phyloP scores from a whole-genome alignment of 2,113 vertebrate genomes.

The Saguinus midas region DNA sequence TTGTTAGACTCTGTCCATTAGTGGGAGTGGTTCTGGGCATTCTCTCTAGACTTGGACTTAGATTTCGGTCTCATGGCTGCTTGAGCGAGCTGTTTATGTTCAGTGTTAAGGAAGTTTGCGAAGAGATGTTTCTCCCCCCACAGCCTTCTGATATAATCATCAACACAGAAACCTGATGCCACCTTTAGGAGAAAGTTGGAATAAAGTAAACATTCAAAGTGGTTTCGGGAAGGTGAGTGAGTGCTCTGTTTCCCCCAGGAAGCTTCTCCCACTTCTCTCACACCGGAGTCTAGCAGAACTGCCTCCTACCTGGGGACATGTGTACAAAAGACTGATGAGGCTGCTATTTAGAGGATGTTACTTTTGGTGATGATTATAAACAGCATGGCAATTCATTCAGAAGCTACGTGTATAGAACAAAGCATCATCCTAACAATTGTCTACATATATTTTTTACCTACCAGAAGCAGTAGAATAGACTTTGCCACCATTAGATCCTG shows the following conservation, averaged over 20 bases:
- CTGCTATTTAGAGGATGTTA: neutral
- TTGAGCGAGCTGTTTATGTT: neutral
- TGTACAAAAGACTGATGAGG: neutral
- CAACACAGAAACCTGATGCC: neutral
- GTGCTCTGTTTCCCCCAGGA: neutral
- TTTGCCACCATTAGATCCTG: neutral
- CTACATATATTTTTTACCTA: neutral
- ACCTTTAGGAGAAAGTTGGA: neutral
- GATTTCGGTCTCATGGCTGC: neutral
- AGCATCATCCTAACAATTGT: neutral
- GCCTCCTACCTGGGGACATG: neutral
- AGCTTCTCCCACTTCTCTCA: no score
- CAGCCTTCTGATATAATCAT: neutral
- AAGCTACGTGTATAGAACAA: neutral
- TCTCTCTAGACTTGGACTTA: neutral
- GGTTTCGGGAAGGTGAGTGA: neutral
- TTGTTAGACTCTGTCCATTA: neutral
- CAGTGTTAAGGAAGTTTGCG: neutral
- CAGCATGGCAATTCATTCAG: neutral
- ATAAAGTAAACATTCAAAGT: neutral
- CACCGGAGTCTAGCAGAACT: no score
- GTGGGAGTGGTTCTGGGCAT: neutral
- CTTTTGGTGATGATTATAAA: neutral
- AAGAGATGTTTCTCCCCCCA: neutral
- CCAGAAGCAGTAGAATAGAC: neutral